A percentile compares a stretch with the other conserved stretches of the same genome.
Conservation (phyloP, 2,888 invertebrate species). For the Tenthredo scrophulariae region DNA sequence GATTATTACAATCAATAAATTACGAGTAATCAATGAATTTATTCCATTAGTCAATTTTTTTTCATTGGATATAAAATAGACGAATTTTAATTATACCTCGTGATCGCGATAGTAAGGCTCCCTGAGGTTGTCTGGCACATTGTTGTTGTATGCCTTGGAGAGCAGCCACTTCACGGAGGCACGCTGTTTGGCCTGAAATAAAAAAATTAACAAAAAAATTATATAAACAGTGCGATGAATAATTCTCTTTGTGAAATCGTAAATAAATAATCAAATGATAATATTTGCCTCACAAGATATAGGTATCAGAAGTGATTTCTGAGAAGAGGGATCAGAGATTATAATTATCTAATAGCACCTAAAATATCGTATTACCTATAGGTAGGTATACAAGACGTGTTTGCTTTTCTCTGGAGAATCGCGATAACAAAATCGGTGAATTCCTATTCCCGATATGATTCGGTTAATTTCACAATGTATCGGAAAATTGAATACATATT, state of each 20-base stretch:
- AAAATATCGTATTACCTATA: background rate
- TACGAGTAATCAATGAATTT: too few species aligned
- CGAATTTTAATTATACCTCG: constrained; percentile 82
- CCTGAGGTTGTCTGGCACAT: constrained; percentile 93
- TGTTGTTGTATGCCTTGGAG: constrained; percentile 97
- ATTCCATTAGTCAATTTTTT: background rate
- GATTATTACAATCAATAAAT: too few species aligned
- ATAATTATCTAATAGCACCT: constrained; percentile 14
- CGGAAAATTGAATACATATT: background rate
- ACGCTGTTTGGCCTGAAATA: constrained; percentile 95
- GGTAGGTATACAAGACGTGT: background rate
- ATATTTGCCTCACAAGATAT: background rate
- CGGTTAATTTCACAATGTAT: background rate
- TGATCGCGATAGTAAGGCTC: constrained; percentile 97
- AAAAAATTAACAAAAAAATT: background rate
- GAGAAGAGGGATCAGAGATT: constrained; percentile 15
- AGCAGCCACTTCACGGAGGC: constrained; percentile 98
- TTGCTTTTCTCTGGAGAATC: background rate
- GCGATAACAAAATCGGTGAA: background rate
- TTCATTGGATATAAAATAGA: constrained; percentile 32
- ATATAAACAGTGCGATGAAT: background rate
- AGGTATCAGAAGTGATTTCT: background rate
- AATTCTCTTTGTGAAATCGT: background rate
- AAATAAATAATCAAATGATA: background rate
- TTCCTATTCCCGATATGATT: background rate